Percentiles rank a stretch among this genome's conserved stretches.
These are phyloP conservation scores for Choreutis nemorana DNA, from an alignment of 2,888 invertebrate genomes.

Conservation along the genomic window DNA sequence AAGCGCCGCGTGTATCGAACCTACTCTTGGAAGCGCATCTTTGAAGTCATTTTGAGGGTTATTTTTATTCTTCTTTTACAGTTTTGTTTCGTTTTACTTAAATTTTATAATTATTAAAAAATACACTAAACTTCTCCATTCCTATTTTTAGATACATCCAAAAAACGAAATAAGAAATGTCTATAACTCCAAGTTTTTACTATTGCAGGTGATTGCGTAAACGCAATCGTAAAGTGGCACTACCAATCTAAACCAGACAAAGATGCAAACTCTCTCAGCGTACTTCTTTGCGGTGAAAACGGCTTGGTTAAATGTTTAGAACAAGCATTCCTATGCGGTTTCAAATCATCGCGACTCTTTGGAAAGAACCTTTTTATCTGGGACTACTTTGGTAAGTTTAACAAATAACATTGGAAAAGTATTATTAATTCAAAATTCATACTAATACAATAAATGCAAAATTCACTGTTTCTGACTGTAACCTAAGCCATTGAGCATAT, in stretches of 20 bases:
- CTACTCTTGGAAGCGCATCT: no score
- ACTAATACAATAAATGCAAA: neutral
- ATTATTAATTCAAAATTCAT: neutral
- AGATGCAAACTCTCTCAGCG: slow-evolving; percentile 84
- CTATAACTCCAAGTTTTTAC: no score
- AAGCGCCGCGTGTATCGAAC: no score
- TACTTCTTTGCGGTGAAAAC: slow-evolving; percentile 92
- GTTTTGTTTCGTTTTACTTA: no score
- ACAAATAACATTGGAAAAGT: neutral
- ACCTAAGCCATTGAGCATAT: neutral
- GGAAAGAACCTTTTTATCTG: slow-evolving; percentile 95
- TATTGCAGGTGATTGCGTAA: slow-evolving; percentile 87
- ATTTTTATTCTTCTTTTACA: no score
- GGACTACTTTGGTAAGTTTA: slow-evolving; percentile 91
- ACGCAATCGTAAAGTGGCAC: slow-evolving; percentile 96
- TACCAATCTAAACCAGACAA: slow-evolving; percentile 87
- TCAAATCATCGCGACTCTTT: slow-evolving; percentile 91
- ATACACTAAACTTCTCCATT: no score
- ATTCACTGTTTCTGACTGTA: neutral
- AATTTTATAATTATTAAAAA: no score
- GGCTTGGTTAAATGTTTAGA: slow-evolving; percentile 94
- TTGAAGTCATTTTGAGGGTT: no score
- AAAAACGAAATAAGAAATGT: no score
- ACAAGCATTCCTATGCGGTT: slow-evolving; percentile 94
- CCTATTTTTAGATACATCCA: no score